phyloP scores from a whole-genome alignment of 2,113 vertebrate genomes.

The human (Homo sapiens) region DNA sequence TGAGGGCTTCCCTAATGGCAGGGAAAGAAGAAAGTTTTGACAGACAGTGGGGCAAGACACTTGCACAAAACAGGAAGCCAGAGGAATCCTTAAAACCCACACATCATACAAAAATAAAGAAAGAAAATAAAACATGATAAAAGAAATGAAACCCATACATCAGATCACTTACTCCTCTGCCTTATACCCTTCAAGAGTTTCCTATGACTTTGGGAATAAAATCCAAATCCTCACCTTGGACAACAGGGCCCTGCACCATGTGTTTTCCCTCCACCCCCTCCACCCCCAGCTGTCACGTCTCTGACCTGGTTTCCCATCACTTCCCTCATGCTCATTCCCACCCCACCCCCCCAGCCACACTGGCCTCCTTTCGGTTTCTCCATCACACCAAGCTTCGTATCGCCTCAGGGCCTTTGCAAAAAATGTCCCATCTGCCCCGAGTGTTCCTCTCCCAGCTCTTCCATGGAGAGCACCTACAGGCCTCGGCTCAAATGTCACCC shows the following conservation, averaged over 20 bases:
- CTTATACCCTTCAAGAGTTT: not conserved
- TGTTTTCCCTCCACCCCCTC: not conserved
- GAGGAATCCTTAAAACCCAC: not conserved
- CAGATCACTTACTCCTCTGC: not conserved
- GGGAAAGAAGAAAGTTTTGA: not conserved
- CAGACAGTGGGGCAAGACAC: not conserved
- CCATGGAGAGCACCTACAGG: not conserved
- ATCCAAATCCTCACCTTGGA: not conserved
- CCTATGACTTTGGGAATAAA: not conserved
- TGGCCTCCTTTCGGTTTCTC: not conserved
- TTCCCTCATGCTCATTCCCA: not conserved
- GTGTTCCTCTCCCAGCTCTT: not conserved
- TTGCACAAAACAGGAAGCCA: not conserved
- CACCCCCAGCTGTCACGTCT: rapidly evolving
- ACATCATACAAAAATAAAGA: no score
- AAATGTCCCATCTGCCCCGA: not conserved
- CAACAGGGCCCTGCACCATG: not conserved
- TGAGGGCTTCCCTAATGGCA: not conserved
- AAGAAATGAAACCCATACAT: no score
- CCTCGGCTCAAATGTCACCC: not conserved
- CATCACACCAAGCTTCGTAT: not conserved
- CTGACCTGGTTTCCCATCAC: not conserved
- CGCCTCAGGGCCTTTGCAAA: not conserved
- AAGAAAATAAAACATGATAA: no score
- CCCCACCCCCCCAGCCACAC: not conserved